Evolutionary conservation across 2,113 vertebrate species (phyloP), one percentile per base, ranked within the genome.

Genomic region (Trichomycterus rosablanca): DNA sequence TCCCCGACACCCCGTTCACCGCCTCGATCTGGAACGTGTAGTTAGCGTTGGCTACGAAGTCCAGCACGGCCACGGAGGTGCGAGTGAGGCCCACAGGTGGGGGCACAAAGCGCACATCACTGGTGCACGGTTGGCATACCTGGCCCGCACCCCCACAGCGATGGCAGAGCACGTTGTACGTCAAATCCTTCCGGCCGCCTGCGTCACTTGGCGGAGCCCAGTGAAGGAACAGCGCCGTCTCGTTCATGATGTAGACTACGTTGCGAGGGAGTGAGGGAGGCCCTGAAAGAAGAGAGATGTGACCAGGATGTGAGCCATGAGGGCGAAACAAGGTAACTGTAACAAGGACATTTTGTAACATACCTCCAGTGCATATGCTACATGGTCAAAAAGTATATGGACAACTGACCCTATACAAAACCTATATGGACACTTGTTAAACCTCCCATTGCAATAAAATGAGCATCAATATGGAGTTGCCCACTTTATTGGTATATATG

Each of bases 11-110:
- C 0, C 94, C 96, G 26, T 98, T 99, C 16, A 81, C 79, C n/a
- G 93, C 92, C 80, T 98, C 90, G 4, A 99, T 90, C 65, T 95
- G 91, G 55, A 99, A 99, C 61, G 94, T 98, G 78, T 99, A 99
- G 86, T 96, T 98, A 66, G 81, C 86, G 0, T 96, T 92, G 0
- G 87, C 83, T 30, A 93, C 87, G 46, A 93, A 95, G 79, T 98
- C 96, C 23, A 96, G 84, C 28, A 97, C 89, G 1, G 89, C 90
- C 59, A 98, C 94, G 0, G 93, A 97, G 28, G 80, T 88, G 60
- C 92, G 91, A 40, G 72, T 87, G 62, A 99, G 89, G 22, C 94
- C 91, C 0, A 90, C 85, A 6, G 92, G 90, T 37, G 89, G 76
- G 0, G 96, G 96, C 39, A 97, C 68, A 72, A 97, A 98, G 5